Percentiles rank a stretch among this genome's conserved stretches.
These are phyloP conservation scores for Stenichneumon culpator DNA, from an alignment of 2,888 invertebrate species.

Conservation along the genomic window DNA sequence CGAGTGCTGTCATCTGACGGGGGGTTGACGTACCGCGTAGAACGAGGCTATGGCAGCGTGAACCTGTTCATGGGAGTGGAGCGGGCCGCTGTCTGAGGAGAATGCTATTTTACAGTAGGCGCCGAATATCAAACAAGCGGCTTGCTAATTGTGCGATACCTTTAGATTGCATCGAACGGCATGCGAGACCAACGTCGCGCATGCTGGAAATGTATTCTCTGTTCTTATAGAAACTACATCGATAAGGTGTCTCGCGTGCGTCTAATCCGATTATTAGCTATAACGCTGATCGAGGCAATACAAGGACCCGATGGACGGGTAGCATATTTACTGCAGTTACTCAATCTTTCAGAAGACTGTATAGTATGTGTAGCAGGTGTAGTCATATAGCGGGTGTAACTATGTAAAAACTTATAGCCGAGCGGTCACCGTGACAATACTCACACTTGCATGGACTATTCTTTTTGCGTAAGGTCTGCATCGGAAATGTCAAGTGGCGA, in stretches of 20 bases:
- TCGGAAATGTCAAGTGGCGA: conserved; percentile 81
- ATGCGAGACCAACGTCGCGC: not conserved
- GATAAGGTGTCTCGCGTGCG: not conserved
- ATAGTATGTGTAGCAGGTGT: not conserved
- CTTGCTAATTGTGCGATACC: not conserved
- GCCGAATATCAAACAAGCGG: not conserved
- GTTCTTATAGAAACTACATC: not conserved
- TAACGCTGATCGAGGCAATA: not conserved
- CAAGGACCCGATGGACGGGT: not conserved
- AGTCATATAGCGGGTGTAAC: too few relatives aligned
- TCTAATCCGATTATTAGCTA: not conserved
- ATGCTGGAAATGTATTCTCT: not conserved
- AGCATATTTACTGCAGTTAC: not conserved
- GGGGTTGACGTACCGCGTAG: conserved; percentile 50
- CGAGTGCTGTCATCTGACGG: conserved; percentile 21
- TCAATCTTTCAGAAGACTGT: not conserved
- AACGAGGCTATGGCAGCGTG: conserved; percentile 11
- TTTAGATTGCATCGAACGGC: not conserved
- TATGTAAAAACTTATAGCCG: not conserved
- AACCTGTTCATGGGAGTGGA: conserved; percentile 41
- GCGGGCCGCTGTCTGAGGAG: not conserved
- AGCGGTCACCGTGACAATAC: conserved; percentile 84
- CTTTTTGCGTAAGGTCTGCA: conserved; percentile 97
- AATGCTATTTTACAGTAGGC: not conserved
- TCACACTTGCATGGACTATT: conserved; percentile 98